Evolutionary conservation across 2,797 vertebrate genomes (phyloP), one percentile per base, ranked within the genome.

Genomic region (Acipenser oxyrinchus): DNA sequence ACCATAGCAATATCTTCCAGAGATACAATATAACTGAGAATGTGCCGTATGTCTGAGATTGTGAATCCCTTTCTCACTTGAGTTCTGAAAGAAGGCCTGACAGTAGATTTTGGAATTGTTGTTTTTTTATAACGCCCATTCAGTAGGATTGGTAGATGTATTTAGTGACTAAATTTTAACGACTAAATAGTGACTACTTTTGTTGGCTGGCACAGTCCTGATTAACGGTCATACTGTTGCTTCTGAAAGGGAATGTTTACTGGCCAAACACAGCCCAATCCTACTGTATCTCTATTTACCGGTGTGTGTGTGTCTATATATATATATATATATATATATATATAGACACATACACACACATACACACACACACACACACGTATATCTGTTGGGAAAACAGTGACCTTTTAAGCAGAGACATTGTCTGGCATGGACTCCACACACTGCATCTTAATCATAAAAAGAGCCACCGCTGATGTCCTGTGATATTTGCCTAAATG

Each of bases 401-500:
- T 90, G 89, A 90, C 89, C 89, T 91, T 91, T 91, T 79, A 70
- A 75, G 81, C 75, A 77, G 84, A 81, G 87, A 88, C 85, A 80
- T 79, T 82, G 87, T 89, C 88, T 89, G 88, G 81, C 79, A 83
- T 80, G 80, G 82, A 80, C 71, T 69, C 76, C 67, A 81, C 85
- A 72, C 18, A 77, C 84, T 87, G 89, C 84, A 91, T 91, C 84
- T 82, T 91, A 91, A 91, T 91, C 85, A 87, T 83, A 81, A 84
- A 82, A 81, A 81, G 81, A 82, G 85, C 84, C 86, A 81, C 80
- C 75, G 57, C 78, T 18, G 69, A 60, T 68, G 79, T 78, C 86
- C 82, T 80, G 81, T 91, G 87, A 90, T 90, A 90, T 90, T 90
- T 90, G 84, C 86, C 83, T 87, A 86, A 89, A 89, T 72, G 77